These are phyloP conservation scores for Chondrosia reniformis DNA, from an alignment of 37 sponge, comb jelly and placozoan genomes.

Conservation along the genomic window DNA sequence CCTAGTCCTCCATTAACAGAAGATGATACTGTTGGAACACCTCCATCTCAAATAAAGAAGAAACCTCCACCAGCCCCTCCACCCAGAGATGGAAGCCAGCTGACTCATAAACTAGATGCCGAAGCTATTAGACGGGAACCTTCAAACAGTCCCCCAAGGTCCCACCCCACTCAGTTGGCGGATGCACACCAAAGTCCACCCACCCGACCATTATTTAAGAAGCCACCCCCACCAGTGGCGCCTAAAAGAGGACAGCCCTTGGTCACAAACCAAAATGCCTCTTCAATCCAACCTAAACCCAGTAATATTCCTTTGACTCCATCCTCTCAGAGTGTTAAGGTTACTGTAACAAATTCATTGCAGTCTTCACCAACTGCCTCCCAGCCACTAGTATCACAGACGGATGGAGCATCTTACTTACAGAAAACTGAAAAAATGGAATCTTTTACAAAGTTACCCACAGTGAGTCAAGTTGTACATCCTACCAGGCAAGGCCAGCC, in stretches of 20 bases:
- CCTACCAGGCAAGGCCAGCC: too few species aligned
- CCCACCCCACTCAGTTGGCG: too few species aligned
- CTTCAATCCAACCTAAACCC: background rate
- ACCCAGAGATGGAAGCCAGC: background rate
- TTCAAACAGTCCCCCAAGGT: too few species aligned
- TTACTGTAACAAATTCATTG: background rate
- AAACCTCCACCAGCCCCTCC: background rate
- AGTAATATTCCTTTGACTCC: background rate
- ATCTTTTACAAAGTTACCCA: too few species aligned
- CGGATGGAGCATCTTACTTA: background rate
- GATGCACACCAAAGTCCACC: background rate
- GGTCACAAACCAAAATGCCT: background rate
- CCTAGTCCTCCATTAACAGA: conserved; percentile 1
- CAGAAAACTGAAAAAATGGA: too few species aligned
- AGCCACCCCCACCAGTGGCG: background rate
- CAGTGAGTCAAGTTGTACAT: too few species aligned
- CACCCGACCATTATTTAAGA: background rate
- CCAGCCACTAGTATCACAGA: background rate
- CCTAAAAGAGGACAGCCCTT: background rate
- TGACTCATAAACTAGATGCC: background rate
- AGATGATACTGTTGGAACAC: too few species aligned
- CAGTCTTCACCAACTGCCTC: background rate
- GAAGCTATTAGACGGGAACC: too few species aligned
- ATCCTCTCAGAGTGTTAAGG: background rate
- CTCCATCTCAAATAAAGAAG: too few species aligned